Evolutionary conservation across 2,888 invertebrate genomes (phyloP), one percentile per base, ranked within the genome.

Genomic region (Parochlus steinenii): DNA sequence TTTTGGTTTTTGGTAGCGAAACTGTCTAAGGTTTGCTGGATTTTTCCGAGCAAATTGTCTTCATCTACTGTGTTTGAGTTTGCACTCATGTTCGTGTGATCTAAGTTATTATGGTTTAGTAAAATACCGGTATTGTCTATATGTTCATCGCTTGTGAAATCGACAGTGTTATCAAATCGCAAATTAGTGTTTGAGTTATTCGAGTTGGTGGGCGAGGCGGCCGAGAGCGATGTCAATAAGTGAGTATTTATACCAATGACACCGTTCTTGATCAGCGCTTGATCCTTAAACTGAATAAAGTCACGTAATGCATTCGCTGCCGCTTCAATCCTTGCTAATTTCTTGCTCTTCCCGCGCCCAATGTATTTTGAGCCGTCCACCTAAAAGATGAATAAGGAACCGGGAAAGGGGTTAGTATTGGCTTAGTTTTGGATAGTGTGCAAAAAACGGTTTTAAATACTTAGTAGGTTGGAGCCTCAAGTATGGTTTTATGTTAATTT

Each of bases 251-350:
- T 45, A 32, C 44, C 47, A 36, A 36, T 36, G 18, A 36, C 36
- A 36, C 36, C 36, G 11, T 36, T 36, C 30, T 36, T 36, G 5
- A 36, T 36, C n/a, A n/a, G n/a, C 19, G 29, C 30, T 12, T 36
- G 36, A 47, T 62, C 60, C 45, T 67, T 66, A 44, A 68, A 65
- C 48, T 69, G 67, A 42, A 70, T 65, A 48, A 70, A 68, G 27
- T 66, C 66, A 40, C 65, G 61, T 33, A 69, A 45, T 6, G 67
- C 68, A 25, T 62, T 59, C 39, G 63, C 63, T 6, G 69, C 69
- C 3, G 69, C 68, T 45, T 63, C 63, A 43, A 62, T 62, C 41
- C 66, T 62, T 5, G 69, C 69, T 23, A 62, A 53, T 47, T 68
- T 68, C 52, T 69, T 69, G 41, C 67, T 67, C 29, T 63, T 58